Percentiles rank a stretch among this genome's conserved stretches.
phyloP scores from a whole-genome alignment of 2,888 invertebrate genomes.

The Mythimna vitellina region DNA sequence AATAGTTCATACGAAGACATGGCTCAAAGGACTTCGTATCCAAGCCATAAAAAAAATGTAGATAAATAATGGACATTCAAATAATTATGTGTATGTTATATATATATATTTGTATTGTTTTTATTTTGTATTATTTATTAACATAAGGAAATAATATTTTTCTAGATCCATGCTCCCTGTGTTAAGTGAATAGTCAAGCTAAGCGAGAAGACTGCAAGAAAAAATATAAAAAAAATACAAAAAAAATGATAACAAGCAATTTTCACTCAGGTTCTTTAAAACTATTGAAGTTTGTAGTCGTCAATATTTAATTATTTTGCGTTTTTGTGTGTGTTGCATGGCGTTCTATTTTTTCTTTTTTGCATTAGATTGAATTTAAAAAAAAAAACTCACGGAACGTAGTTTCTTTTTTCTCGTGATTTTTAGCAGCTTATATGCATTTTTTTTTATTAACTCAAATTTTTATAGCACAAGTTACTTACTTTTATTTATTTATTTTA shows the following conservation, averaged over 20 bases:
- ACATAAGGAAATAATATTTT: conserved; percentile 71
- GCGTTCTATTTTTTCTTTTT: conserved; percentile 39
- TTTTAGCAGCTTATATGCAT: conserved; percentile 41
- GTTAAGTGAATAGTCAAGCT: conserved; percentile 93
- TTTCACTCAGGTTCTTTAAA: conserved; percentile 83
- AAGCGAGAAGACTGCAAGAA: conserved; percentile 89
- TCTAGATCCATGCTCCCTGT: conserved; percentile 95
- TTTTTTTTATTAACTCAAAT: conserved; percentile 13
- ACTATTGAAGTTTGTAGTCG: conserved; percentile 82
- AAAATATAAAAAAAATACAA: conserved; percentile 69
- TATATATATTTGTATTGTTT: neutral
- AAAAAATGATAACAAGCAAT: conserved; percentile 74
- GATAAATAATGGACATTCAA: conserved; percentile 28
- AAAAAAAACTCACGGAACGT: neutral
- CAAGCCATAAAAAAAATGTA: conserved; percentile 12
- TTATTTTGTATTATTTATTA: conserved; percentile 35
- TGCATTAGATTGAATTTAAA: neutral
- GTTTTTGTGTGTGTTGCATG: conserved; percentile 65
- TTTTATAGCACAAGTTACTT: neutral
- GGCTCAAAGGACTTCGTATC: no score
- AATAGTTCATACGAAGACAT: no score
- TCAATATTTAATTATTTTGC: conserved; percentile 60
- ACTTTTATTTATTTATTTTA: neutral
- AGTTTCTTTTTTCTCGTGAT: neutral
- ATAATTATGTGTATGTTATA: conserved; percentile 9